Conservation (phyloP, 2,888 invertebrate genomes). For the Drepanosiphum platanoidis region DNA sequence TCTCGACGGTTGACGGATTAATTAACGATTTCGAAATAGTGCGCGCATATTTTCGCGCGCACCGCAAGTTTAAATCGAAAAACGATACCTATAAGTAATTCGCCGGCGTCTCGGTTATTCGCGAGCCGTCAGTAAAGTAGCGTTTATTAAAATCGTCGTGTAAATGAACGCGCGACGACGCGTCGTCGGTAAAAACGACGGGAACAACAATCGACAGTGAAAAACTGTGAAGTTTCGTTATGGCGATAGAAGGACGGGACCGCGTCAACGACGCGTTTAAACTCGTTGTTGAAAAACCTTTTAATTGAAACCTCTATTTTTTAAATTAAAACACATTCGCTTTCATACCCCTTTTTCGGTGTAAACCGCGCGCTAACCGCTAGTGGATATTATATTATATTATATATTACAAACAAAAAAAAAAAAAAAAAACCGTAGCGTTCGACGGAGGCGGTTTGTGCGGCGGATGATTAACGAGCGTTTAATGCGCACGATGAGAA, state of each 20-base stretch:
- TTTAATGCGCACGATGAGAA: slow-evolving; percentile 54
- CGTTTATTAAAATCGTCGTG: too few species aligned
- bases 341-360: background rate
- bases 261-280: background rate
- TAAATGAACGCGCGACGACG: too few species aligned
- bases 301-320: slow-evolving; percentile 19
- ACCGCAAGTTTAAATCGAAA: too few species aligned
- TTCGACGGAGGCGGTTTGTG: slow-evolving; percentile 1
- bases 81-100: too few species aligned
- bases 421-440: too few species aligned
- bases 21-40: too few species aligned
- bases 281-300: too few species aligned
- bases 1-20: too few species aligned
- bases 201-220: background rate
- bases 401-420: background rate
- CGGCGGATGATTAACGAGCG: background rate
- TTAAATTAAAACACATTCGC: slow-evolving; percentile 8
- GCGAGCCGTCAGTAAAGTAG: too few species aligned
- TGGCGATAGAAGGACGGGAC: background rate
- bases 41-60: too few species aligned
- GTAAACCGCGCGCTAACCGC: background rate
- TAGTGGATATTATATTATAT: background rate
- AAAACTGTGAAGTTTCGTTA: background rate
- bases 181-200: background rate
- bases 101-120: too few species aligned